phyloP scores from a whole-genome alignment of 2,113 vertebrate species.

The Emydocephalus ijimae region DNA sequence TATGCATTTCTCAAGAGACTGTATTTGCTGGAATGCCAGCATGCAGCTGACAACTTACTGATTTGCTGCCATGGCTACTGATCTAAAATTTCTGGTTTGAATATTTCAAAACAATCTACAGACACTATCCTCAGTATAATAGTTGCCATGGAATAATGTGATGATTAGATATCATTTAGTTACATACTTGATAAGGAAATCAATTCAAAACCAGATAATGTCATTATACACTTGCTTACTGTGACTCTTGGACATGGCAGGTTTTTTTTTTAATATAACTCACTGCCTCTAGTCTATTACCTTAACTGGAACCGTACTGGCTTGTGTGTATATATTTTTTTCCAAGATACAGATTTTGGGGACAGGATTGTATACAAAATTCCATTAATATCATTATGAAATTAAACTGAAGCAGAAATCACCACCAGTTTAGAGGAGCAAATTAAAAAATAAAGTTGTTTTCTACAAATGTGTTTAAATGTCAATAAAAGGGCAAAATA shows the following conservation, averaged over 20 bases:
- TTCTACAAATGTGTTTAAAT: too few relatives aligned
- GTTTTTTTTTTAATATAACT: neutral
- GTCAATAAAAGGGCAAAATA: neutral
- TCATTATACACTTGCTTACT: neutral
- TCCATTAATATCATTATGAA: neutral
- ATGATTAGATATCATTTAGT: constrained; percentile 36
- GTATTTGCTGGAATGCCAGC: constrained; percentile 18
- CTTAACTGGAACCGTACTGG: neutral
- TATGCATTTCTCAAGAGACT: constrained; percentile 29
- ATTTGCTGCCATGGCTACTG: constrained; percentile 4
- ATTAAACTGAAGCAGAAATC: neutral
- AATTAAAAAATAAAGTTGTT: neutral
- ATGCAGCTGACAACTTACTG: constrained; percentile 16
- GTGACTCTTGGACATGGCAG: neutral
- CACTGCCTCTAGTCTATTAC: neutral
- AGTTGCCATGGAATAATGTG: constrained; percentile 11
- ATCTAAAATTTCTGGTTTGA: constrained; percentile 29
- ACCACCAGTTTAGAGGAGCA: neutral
- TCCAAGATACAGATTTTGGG: neutral
- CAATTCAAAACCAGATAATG: neutral
- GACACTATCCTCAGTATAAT: neutral
- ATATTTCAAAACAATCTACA: constrained; percentile 26
- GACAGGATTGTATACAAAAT: neutral
- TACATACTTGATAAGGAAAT: constrained; percentile 12
- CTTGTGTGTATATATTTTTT: neutral